Conservation (phyloP, 2,113 vertebrate species). For the Uropsilus gracilis region DNA sequence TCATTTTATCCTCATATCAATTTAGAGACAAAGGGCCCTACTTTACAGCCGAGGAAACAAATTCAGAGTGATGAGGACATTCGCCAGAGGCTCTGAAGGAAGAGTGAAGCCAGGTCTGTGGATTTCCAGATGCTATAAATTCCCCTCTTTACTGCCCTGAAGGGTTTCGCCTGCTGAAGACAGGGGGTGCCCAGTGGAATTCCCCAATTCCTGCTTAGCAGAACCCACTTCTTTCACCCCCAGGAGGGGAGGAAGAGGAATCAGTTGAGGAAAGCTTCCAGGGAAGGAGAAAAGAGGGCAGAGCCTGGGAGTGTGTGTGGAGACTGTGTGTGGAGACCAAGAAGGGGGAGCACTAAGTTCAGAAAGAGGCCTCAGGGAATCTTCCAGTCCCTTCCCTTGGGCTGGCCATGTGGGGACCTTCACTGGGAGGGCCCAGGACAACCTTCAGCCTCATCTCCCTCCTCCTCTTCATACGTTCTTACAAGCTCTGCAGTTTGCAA, state of each 20-base stretch:
- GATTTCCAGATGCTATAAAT: not conserved
- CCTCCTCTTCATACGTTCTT: constrained; percentile 37
- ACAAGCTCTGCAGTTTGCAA: constrained; percentile 69
- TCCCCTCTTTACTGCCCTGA: not conserved
- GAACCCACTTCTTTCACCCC: not conserved
- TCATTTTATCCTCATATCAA: not conserved
- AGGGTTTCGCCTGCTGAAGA: not conserved
- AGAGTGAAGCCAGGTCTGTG: not conserved
- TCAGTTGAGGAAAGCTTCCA: constrained; percentile 13
- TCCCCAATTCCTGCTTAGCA: not conserved
- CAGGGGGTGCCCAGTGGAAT: not conserved
- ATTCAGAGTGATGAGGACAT: not conserved
- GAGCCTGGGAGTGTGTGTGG: not conserved
- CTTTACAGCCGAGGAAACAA: not conserved
- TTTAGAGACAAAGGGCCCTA: not conserved
- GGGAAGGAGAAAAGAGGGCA: not conserved
- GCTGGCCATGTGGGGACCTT: not conserved
- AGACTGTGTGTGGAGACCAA: not conserved
- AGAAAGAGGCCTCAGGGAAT: not conserved
- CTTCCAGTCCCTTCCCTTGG: not conserved
- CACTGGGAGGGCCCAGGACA: not conserved
- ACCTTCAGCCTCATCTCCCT: not conserved
- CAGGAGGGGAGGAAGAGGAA: constrained; percentile 52
- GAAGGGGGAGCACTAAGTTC: not conserved
- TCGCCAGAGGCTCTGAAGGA: not conserved